Base-by-base conservation (phyloP, 2,888 invertebrate species). In the Cheilosia urbana region DNA sequence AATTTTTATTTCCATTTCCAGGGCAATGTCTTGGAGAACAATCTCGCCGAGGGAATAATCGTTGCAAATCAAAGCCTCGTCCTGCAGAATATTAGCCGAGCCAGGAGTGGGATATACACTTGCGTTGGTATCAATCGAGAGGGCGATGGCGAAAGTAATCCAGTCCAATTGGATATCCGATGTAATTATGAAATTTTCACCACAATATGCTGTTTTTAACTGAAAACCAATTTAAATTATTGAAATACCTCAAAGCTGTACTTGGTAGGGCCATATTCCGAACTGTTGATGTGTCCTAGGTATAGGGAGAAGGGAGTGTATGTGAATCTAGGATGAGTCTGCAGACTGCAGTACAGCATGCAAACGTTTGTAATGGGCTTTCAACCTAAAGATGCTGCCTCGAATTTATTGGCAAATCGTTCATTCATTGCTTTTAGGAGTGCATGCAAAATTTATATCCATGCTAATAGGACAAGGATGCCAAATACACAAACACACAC, bases 31-130 rank as follows among this genome's bases (percentile, higher is more conserved):
- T 94, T 97, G 89, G 95, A 95, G 90, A 96, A 97, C 92, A 97
- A 97, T 90, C 94, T 95, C 2, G 95, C 95, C 75, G 94, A 95
- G 6, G 97, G 97, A 49, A 95, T 97, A 73, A 96, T 97, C 88
- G 95, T 97, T 78, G 97, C 96, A 91, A 97, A 97, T 93, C 97
- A 97, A 92, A 97, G 96, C 90, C 93, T 98, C 80, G 97, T 97
- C n/a, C 94, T 98, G 88, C 97, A 97, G 93, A 95, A 95, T 88
- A 97, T 97, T 85, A 95, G 95, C 87, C 94, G 96, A 76, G 94
- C 94, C 42, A 93, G 95, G 62, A 95, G 96, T 0, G 97, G 97
- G 1, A 94, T 96, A 90, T 98, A 98, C 93, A 97, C 96, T 89
- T 98, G 98, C 90, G 95, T 96, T 53, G 97, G 97, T 55, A 96